Conservation (phyloP, 92 coral and sea anemone genomes). For the Galaxea fascicularis region DNA sequence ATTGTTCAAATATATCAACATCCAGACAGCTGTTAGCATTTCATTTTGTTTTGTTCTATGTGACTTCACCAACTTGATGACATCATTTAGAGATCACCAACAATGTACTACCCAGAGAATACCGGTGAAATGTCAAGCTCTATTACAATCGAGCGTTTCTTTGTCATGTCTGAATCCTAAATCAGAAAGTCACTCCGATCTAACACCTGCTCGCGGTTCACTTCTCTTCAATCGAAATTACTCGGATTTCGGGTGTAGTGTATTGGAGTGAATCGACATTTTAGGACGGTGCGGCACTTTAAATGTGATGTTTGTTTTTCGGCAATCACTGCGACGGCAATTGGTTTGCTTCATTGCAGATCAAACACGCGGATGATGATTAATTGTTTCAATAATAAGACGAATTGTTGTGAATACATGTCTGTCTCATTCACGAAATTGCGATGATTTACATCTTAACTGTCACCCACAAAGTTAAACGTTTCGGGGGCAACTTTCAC, state of each 20-base stretch:
- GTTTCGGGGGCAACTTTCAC: too few relatives aligned
- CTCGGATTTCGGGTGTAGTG: neutral
- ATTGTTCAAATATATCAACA: neutral
- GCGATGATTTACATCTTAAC: too few relatives aligned
- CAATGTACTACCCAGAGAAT: slow-evolving; percentile 35
- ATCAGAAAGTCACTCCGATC: neutral
- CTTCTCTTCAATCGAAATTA: neutral
- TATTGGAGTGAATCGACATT: neutral
- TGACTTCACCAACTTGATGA: slow-evolving; percentile 50
- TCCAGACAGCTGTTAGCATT: neutral
- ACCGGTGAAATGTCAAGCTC: slow-evolving; percentile 17
- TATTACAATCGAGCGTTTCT: slow-evolving; percentile 9
- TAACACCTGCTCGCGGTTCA: slow-evolving; percentile 31
- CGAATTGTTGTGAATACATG: neutral
- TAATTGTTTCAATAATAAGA: neutral
- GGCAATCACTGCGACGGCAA: neutral
- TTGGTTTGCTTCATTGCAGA: neutral
- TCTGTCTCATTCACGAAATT: too few relatives aligned
- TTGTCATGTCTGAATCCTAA: slow-evolving; percentile 24
- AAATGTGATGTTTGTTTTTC: neutral
- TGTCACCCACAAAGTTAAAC: too few relatives aligned
- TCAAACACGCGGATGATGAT: neutral
- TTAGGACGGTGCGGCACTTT: neutral
- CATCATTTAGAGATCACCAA: slow-evolving; percentile 19
- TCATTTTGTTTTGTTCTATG: slow-evolving; percentile 1